These are phyloP conservation scores for Lacerta viridis DNA, from an alignment of 2,797 vertebrate species.

Conservation along the genomic window DNA sequence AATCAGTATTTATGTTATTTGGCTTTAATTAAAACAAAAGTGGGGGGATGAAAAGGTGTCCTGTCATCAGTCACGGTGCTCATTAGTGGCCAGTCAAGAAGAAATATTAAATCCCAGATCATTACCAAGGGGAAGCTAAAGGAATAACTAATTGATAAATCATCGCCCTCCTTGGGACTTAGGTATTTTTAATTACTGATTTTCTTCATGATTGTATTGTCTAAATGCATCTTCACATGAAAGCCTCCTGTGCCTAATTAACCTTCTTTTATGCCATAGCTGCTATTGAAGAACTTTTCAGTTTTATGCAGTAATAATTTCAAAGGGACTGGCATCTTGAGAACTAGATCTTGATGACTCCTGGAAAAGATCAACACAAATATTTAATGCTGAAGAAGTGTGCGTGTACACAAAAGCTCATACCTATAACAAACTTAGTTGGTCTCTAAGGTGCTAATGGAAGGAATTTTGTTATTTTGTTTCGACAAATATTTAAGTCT, in stretches of 20 bases:
- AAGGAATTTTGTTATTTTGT: no score
- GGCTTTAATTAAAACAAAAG: neutral
- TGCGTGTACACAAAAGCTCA: no score
- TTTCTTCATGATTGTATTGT: constrained; percentile 7
- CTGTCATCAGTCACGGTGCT: constrained; percentile 4
- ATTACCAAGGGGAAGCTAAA: constrained; percentile 16
- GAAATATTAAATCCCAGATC: neutral
- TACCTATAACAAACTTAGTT: no score
- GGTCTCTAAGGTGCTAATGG: no score
- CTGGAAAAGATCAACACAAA: constrained; percentile 22
- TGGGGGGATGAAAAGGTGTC: neutral
- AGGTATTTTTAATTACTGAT: neutral
- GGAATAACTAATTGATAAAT: constrained; percentile 26
- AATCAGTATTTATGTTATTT: constrained; percentile 21
- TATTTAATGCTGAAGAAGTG: neutral
- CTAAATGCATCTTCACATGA: constrained; percentile 1
- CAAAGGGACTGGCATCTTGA: neutral
- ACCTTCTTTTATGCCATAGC: constrained; percentile 31
- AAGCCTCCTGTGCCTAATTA: constrained; percentile 48
- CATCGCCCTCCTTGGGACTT: neutral
- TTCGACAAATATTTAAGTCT: neutral
- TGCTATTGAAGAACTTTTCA: constrained; percentile 34
- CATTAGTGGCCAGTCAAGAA: constrained; percentile 11
- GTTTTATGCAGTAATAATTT: constrained; percentile 28
- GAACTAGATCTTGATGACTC: constrained; percentile 4